Conservation (phyloP, 2,888 invertebrate species). For the Cheiracanthium punctorium region DNA sequence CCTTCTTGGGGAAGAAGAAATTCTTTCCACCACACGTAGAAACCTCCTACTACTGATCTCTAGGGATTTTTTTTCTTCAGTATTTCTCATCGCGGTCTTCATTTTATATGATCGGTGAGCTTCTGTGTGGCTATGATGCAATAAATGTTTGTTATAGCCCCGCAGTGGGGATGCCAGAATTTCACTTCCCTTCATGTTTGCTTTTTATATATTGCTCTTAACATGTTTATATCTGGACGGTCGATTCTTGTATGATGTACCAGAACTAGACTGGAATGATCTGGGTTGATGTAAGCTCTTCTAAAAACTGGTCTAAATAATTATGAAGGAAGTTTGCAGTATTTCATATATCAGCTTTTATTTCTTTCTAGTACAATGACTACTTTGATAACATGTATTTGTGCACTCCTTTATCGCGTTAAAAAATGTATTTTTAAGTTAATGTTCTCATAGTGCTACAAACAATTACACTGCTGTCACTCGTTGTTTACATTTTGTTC, state of each 20-base stretch:
- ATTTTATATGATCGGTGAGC: slow-evolving; percentile 49
- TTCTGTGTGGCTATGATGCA: slow-evolving; percentile 54
- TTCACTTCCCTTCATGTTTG: not conserved
- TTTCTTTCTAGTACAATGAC: too few species aligned
- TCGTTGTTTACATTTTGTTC: too few species aligned
- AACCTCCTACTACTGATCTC: not conserved
- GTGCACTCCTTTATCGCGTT: too few species aligned
- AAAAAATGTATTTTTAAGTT: too few species aligned
- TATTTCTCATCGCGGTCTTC: slow-evolving; percentile 20
- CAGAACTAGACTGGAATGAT: not conserved
- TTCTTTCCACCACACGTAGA: not conserved
- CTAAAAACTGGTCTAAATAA: too few species aligned
- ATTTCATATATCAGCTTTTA: too few species aligned
- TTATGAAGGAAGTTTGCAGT: too few species aligned
- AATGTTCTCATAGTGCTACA: too few species aligned
- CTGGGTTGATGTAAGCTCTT: too few species aligned
- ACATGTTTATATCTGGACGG: slow-evolving; percentile 40
- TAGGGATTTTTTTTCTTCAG: not conserved
- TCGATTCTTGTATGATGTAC: not conserved
- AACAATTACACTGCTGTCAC: too few species aligned
- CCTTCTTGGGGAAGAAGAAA: not conserved
- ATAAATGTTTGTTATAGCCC: slow-evolving; percentile 60
- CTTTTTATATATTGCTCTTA: slow-evolving; percentile 51
- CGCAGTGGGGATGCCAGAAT: slow-evolving; percentile 37
- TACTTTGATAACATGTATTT: too few species aligned